Base-by-base conservation (phyloP, 2,797 vertebrate species). In the Morus bassanus region DNA sequence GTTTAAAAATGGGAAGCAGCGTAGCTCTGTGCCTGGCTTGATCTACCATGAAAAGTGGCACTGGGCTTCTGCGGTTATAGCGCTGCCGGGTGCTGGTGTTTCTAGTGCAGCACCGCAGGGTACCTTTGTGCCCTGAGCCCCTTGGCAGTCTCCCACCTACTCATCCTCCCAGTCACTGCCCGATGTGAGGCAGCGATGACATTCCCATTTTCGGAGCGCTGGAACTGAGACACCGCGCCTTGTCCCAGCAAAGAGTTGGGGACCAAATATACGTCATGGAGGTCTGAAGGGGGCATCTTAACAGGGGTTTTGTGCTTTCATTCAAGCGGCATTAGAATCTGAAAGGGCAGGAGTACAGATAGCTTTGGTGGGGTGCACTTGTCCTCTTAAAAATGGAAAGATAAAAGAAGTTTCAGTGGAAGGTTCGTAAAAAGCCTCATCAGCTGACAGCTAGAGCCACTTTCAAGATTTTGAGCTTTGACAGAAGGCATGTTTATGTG, bases 51-150 rank as follows among this genome's bases (percentile, higher is more conserved):
- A 13, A 27, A 28, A 41, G 64, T 7, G 15, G 43, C 50, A 43
- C 27, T 1, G 2, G 13, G 28, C 25, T 56, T 14, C 41, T 22
- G 19, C 0, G 0, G 35, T 24, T 56, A 10, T 4, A 37, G 18
- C 18, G 67, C 43, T 56, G 35, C n/a, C 50, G 35, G 31, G 9
- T 3, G 4, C 25, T 43, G 18, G 13, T 19, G 27, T 43, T 57
- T 45, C 15, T 31, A 9, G 11, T 21, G 18, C 39, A 41, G 31
- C 41, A 10, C 28, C 27, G 37, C 65, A 25, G 0, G 3, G 43
- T 24, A 25, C 17, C 17, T 21, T 35, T 39, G 33, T 39, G 33
- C 37, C 51, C 27, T 33, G 37, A 59, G 41, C 23, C 45, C 28
- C n/a, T 13, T 18, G 19, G 13, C 39, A n/a, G 28, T 18, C 18